Evolutionary conservation across 2,888 invertebrate genomes (phyloP).

Genomic region (Agrotis ipsilon): DNA sequence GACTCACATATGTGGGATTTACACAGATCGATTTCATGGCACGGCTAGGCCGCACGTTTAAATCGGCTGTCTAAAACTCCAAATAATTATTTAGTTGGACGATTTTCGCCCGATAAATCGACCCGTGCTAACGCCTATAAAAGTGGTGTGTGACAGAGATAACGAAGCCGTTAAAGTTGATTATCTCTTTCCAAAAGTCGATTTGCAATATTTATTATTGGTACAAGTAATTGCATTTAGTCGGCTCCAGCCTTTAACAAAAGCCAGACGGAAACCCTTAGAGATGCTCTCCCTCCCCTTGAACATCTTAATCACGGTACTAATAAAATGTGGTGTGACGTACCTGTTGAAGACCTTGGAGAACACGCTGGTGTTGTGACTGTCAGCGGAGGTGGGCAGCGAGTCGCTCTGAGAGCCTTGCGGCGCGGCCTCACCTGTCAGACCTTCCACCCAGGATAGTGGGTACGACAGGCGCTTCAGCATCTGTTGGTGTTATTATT

Average conservation of each 20-base stretch:
- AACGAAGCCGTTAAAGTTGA: too few relatives aligned
- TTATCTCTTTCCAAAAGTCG: too few relatives aligned
- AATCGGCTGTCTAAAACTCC: too few relatives aligned
- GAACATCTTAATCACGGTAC: not conserved
- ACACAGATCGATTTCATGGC: too few relatives aligned
- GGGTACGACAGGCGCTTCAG: conserved; percentile 97
- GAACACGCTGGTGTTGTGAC: conserved; percentile 94
- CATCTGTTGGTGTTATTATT: conserved; percentile 92
- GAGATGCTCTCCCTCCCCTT: not conserved
- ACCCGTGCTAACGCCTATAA: too few relatives aligned
- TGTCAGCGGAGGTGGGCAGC: conserved; percentile 91
- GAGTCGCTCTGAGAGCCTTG: conserved; percentile 89
- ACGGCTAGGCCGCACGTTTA: too few relatives aligned
- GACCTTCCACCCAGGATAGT: conserved; percentile 97
- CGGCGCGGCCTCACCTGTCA: conserved; percentile 93
- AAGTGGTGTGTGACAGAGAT: too few relatives aligned
- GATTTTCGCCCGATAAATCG: too few relatives aligned
- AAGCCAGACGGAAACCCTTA: not conserved
- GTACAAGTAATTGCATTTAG: too few relatives aligned
- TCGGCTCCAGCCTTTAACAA: not conserved
- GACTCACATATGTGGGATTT: too few relatives aligned
- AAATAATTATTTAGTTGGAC: too few relatives aligned
- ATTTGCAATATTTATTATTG: too few relatives aligned
- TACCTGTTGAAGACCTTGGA: conserved; percentile 98
- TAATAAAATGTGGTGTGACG: conserved; percentile 12